Base-by-base conservation (phyloP, 2,797 vertebrate genomes). In the Scleropages formosus region DNA sequence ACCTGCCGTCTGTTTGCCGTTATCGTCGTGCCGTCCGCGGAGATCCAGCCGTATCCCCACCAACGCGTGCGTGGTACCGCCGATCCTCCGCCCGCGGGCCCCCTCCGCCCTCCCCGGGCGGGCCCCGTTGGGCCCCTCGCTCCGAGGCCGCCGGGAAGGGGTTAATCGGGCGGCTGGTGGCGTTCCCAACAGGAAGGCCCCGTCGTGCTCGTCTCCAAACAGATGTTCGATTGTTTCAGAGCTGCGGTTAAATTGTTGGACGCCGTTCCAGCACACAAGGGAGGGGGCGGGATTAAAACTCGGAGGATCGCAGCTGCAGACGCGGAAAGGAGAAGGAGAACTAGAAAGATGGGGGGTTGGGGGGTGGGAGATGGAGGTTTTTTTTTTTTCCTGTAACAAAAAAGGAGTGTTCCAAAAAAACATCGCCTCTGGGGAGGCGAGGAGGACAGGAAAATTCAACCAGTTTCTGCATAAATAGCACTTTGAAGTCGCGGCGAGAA, bases 161-260 rank as follows among this genome's bases (percentile, higher is more conserved):
- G 92, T 94, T 93, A 94, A 89, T 85, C 84, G 82, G 84, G 88
- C 44, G 83, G 85, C 81, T 87, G 90, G 87, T 90, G 91, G 31
- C 88, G 88, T 83, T 90, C 85, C 76, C 91, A 90, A 89, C 91
- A 90, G 91, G 93, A 93, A 93, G 84, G 87, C 82, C 89, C 85
- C 80, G 90, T 91, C 86, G 90, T 91, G 92, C 90, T 79, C 72
- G 86, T 88, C 91, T 95, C 92, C 94, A 94, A 94, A 95, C 94
- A 95, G 94, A 95, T 95, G 94, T 94, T 94, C 91, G 89, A 94
- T 95, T 95, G 94, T 95, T 95, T 93, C 89, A 85, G 90, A 91
- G 92, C 88, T 93, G 92, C 79, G 90, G 92, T 94, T 94, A 94
- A 94, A 94, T 93, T 93, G 93, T 92, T 94, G 93, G 93, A 92